A percentile compares a stretch with the other conserved stretches of the same genome.
Conservation (phyloP, 2,797 vertebrate species). For the Oreortyx pictus region DNA sequence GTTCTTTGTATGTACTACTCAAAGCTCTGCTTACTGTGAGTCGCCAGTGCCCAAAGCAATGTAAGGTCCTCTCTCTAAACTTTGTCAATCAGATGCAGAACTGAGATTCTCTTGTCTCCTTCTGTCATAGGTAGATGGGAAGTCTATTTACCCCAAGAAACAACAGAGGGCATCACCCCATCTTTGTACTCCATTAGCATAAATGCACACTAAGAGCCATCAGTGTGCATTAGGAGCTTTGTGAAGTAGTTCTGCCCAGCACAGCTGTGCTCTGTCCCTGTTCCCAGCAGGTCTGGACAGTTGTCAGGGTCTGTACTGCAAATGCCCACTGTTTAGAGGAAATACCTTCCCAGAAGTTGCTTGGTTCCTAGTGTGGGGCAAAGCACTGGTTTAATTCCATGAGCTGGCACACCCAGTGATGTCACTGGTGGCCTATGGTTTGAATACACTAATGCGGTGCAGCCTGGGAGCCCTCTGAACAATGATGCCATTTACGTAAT, state of each 20-base stretch:
- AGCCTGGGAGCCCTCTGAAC: neutral
- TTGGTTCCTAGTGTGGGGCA: neutral
- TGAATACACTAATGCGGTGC: neutral
- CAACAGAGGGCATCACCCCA: rapidly evolving
- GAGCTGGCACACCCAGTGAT: rapidly evolving
- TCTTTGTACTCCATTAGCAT: neutral
- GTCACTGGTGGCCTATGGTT: neutral
- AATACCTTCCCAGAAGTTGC: neutral
- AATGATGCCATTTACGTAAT: neutral
- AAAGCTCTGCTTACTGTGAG: neutral
- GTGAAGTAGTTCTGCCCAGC: neutral
- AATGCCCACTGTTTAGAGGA: neutral
- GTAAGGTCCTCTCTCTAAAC: rapidly evolving
- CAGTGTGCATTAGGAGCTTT: rapidly evolving
- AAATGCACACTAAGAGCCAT: neutral
- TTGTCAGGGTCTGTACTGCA: neutral
- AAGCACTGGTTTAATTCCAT: neutral
- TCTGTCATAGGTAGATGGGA: neutral
- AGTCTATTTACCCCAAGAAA: neutral
- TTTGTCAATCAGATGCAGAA: rapidly evolving
- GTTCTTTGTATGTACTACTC: neutral
- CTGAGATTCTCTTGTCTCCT: neutral
- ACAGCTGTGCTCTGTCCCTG: neutral
- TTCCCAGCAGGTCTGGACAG: neutral
- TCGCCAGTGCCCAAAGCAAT: neutral